A percentile compares a stretch with the other conserved stretches of the same genome.
phyloP scores from a whole-genome alignment of 2,113 vertebrate species.

The Rhipidura dahli region DNA sequence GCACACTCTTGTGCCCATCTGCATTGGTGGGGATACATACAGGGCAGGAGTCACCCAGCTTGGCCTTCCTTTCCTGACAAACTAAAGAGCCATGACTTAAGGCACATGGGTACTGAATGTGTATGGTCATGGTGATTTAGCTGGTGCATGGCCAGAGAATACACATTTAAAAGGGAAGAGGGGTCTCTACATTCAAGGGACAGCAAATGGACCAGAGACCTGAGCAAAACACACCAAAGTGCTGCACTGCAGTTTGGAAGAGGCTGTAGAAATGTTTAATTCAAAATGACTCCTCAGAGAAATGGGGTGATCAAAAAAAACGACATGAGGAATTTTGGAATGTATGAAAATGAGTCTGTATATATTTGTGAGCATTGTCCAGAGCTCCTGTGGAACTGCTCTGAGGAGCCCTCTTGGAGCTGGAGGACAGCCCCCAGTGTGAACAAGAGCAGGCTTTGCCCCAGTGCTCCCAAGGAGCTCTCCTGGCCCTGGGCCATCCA shows the following conservation, averaged over 20 bases:
- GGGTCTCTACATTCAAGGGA: not conserved
- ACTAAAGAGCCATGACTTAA: not conserved
- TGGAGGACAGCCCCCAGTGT: not conserved
- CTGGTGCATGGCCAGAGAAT: not conserved
- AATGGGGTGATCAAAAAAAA: not conserved
- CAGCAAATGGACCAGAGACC: not conserved
- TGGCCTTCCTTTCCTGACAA: not conserved
- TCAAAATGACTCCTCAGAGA: not conserved
- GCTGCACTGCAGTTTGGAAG: not conserved
- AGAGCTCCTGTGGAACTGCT: not conserved
- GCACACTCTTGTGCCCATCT: rapidly evolving
- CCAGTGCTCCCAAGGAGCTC: not conserved
- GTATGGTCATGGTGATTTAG: not conserved
- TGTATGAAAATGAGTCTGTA: not conserved
- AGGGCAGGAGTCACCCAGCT: not conserved
- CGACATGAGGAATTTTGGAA: not conserved
- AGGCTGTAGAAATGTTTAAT: not conserved
- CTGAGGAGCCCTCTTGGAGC: not conserved
- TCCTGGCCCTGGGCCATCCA: rapidly evolving
- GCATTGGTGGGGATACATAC: rapidly evolving
- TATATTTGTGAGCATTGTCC: not conserved
- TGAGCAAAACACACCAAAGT: not conserved
- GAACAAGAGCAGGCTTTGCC: not conserved
- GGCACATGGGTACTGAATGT: rapidly evolving
- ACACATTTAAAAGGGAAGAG: not conserved